Conservation (phyloP, 2,888 invertebrate species). For the Syritta pipiens region DNA sequence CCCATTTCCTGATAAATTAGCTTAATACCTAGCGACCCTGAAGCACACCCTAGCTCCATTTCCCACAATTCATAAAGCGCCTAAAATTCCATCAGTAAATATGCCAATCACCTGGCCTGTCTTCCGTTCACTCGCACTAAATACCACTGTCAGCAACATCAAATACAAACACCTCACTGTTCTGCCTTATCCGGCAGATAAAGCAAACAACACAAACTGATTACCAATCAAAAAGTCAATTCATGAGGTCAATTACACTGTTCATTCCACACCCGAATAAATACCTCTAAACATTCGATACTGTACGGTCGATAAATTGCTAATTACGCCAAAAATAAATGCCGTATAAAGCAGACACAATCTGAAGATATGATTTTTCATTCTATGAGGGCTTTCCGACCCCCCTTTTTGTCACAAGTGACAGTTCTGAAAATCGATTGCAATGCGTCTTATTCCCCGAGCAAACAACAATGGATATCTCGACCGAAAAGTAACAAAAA, state of each 20-base stretch:
- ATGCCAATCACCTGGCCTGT: neutral
- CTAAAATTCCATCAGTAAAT: slow-evolving; percentile 3
- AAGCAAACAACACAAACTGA: slow-evolving; percentile 22
- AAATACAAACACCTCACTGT: slow-evolving; percentile 13
- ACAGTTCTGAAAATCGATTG: slow-evolving; percentile 24
- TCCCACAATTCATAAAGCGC: no score
- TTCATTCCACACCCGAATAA: no score
- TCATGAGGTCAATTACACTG: slow-evolving; percentile 22
- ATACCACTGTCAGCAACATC: neutral
- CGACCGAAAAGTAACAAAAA: neutral
- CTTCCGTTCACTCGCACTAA: neutral
- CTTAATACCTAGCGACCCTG: no score
- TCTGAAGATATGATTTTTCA: slow-evolving; percentile 5
- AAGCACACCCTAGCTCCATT: no score
- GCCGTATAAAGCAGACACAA: slow-evolving; percentile 10
- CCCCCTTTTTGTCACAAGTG: neutral
- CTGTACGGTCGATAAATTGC: slow-evolving; percentile 34
- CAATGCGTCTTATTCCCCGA: no score
- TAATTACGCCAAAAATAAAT: slow-evolving; percentile 38
- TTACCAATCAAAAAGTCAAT: slow-evolving; percentile 27
- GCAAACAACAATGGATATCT: neutral
- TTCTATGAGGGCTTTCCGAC: neutral
- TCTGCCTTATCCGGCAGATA: slow-evolving; percentile 9
- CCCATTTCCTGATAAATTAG: no score
- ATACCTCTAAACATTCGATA: slow-evolving; percentile 11